Conservation (phyloP, 2,888 invertebrate species). For the Pseudoips prasinana region DNA sequence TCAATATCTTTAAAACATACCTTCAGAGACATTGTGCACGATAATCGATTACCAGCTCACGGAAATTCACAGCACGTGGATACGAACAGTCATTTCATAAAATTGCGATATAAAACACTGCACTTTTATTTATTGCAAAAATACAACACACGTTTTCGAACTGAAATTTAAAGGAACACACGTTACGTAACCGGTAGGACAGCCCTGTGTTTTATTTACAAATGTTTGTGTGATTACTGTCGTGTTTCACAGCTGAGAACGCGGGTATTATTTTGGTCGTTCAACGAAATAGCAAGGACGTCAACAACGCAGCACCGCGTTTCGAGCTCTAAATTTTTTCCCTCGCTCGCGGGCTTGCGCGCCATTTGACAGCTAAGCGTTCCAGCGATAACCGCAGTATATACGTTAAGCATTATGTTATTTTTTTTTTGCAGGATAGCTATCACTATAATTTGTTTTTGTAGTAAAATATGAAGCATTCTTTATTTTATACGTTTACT, state of each 20-base stretch:
- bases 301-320: constrained; percentile 12
- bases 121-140: constrained; percentile 21
- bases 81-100: constrained; percentile 51
- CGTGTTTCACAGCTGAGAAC: constrained; percentile 18
- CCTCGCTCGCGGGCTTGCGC: constrained; percentile 29
- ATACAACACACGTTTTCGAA: constrained; percentile 9
- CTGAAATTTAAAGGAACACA: constrained; percentile 5
- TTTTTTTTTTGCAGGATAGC: too few species aligned
- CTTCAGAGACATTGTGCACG: constrained; percentile 63
- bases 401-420: too few species aligned
- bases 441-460: too few species aligned
- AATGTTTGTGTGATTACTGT: constrained; percentile 20
- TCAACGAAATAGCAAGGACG: constrained; percentile 21
- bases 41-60: constrained; percentile 46
- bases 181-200: constrained; percentile 14
- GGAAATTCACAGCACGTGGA: constrained; percentile 34
- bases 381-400: constrained; percentile 10
- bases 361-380: constrained; percentile 21
- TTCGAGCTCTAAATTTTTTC: constrained; percentile 34
- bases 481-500: too few species aligned
- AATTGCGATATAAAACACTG: constrained; percentile 37
- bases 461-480: too few species aligned
- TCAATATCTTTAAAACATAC: constrained; percentile 38
- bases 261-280: constrained; percentile 20
- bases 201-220: constrained; percentile 12